Base-by-base conservation (phyloP, 2,113 vertebrate species). In the Empidonax traillii region DNA sequence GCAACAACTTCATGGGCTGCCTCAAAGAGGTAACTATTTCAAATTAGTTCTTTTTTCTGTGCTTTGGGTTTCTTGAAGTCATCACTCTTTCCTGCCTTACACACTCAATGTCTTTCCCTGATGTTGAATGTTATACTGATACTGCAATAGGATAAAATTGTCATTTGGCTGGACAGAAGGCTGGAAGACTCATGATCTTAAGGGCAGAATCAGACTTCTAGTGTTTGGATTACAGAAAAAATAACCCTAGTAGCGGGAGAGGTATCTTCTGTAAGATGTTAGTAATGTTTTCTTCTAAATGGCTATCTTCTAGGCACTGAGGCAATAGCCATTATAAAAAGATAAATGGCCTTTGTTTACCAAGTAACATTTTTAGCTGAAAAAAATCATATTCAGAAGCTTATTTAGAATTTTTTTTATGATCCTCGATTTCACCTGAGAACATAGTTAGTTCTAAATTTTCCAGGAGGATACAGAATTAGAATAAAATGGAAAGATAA, bases 1-100 rank as follows among this genome's bases (percentile, higher is more conserved):
- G 99, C 99, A 99, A 99, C 98, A 99, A 99, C 97, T 99, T 99
- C 97, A 99, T 99, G 99, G 99, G 99, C 94, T 99, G 99, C 96
- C 98, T 99, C 53, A 98, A 98, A 98, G 99, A 99, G 99, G 99
- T 99, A 98, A 97, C 10, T 81, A 20, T 78, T 89, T 92, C 20
- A 67, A 9, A 63, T 65, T 37, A 75, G 55, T 78, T 61, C 8
- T 77, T 84, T 10, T 80, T 90, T 81, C 27, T 75, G 19, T 78
- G 53, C 49, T 86, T 80, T 85, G 39, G 23, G 9, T 90, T 87
- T 76, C 37, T 41, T 21, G 4, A 49, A 88, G 35, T 72, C 9
- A 30, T 71, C 2, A 3, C 14, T 85, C 13, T 66, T 91, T 71
- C n/a, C 61, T 72, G 46, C n/a, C 41, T 65, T 83, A 52, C 35